Evolutionary conservation across 2,888 invertebrate genomes (phyloP).

Genomic region (Ichneumon xanthorius): DNA sequence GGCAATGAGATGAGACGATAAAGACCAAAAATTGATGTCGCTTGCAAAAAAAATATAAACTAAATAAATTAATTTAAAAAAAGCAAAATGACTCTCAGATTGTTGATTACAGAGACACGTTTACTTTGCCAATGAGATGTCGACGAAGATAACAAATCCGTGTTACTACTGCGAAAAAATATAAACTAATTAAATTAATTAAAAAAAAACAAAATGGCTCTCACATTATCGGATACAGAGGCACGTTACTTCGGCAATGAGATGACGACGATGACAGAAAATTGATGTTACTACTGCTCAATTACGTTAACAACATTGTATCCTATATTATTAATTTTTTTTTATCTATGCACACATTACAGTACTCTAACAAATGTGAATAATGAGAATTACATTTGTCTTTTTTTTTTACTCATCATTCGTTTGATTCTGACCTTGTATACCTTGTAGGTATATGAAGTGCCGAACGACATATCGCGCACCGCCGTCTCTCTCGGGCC

Average conservation of each 20-base stretch:
- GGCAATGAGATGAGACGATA: too few relatives aligned
- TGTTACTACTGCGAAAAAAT: too few relatives aligned
- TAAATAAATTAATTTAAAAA: too few relatives aligned
- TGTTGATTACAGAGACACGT: too few relatives aligned
- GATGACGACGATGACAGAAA: conserved; percentile 10
- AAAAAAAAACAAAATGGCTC: too few relatives aligned
- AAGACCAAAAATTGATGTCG: too few relatives aligned
- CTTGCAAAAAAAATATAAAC: too few relatives aligned
- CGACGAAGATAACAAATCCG: too few relatives aligned
- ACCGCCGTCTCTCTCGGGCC: conserved; percentile 67
- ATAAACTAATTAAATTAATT: too few relatives aligned
- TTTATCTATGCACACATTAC: conserved; percentile 35
- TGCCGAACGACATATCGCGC: conserved; percentile 72
- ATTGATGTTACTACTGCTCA: not conserved
- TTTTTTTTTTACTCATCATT: conserved; percentile 40
- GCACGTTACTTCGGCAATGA: not conserved
- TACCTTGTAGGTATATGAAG: conserved; percentile 73
- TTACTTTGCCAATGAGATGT: too few relatives aligned
- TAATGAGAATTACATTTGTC: conserved; percentile 20
- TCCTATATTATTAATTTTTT: conserved; percentile 10
- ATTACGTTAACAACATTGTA: conserved; percentile 19
- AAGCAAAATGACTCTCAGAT: not conserved
- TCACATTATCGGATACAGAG: not conserved
- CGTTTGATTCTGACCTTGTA: conserved; percentile 70
- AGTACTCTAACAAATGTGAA: not conserved